A percentile compares a stretch with the other conserved stretches of the same genome.
phyloP scores from a whole-genome alignment of 2,888 invertebrate species.

The Prostheceraeus crozeri region DNA sequence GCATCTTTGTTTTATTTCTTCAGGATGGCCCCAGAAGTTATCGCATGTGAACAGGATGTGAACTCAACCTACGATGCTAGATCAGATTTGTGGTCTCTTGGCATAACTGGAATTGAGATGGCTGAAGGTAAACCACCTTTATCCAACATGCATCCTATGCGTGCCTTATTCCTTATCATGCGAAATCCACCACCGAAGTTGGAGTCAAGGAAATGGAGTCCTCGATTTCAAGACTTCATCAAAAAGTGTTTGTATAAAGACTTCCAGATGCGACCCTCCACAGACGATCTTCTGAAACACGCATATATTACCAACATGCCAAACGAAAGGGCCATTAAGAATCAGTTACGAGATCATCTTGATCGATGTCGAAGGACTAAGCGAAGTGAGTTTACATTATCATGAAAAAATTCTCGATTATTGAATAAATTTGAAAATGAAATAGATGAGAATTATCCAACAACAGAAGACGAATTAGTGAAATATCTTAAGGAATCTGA shows the following conservation, averaged over 20 bases:
- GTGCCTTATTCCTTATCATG: conserved; percentile 93
- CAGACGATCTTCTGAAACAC: conserved; percentile 92
- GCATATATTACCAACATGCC: conserved; percentile 97
- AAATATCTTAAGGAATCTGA: no score
- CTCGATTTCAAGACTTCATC: conserved; percentile 92
- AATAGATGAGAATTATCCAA: no score
- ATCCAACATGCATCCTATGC: conserved; percentile 98
- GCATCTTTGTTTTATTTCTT: no score
- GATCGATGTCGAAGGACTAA: conserved; percentile 64
- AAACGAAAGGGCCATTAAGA: conserved; percentile 91
- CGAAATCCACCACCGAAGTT: conserved; percentile 93
- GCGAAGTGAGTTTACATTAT: conserved; percentile 38
- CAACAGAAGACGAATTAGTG: no score
- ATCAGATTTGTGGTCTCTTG: conserved; percentile 63
- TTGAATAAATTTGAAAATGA: neutral
- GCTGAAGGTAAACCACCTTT: conserved; percentile 96
- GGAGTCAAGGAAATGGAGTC: conserved; percentile 61
- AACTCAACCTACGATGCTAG: conserved; percentile 97
- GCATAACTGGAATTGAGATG: conserved; percentile 98
- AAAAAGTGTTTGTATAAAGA: conserved; percentile 88
- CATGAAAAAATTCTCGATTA: no score
- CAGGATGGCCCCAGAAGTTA: conserved; percentile 94
- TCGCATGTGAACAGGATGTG: conserved; percentile 98
- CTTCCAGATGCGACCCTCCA: conserved; percentile 76
- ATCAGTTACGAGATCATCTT: conserved; percentile 97